Base-by-base conservation (phyloP, 2,113 vertebrate genomes). In the Paedocypris sp. region DNA sequence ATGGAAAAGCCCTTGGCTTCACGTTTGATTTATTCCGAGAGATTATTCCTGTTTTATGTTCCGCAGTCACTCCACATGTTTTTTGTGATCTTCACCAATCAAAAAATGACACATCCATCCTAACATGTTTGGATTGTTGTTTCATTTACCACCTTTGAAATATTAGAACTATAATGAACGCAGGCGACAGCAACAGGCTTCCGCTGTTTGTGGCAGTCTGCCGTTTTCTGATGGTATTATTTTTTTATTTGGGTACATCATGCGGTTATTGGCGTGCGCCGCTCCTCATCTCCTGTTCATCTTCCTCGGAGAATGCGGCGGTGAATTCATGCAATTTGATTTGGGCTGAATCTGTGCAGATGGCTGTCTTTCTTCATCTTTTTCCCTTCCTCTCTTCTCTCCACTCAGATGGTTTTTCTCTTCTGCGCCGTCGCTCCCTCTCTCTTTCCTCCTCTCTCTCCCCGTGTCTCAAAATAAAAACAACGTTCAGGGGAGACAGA, bases 401-500 rank as follows among this genome's bases (percentile, higher is more conserved):
- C 39, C 20, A 36, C 59, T 61, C 59, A 38, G 6, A 47, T 43
- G 53, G 25, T 43, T 57, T 56, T 29, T 56, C 35, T 56, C 23
- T 26, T 56, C 36, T 56, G 36, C 52, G 19, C 33, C 39, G n/a
- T 12, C 60, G 20, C 33, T 39, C 26, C 23, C 41, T 41, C 16
- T 41, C 31, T 35, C 35, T 60, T 13, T 42, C 43, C 47, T 10
- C 64, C 28, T 60, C 25, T 43, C 60, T 60, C 54, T 54, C 33
- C 12, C 35, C 13, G 36, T 53, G 41, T 41, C 42, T 36, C 13
- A 48, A 48, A 45, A 63, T 67, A 60, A 67, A 64, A 62, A 63
- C 64, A 71, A 60, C 61, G 64, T 69, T 69, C 54, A 60, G 33
- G 54, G 61, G 41, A 60, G 54, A 69, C 39, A 63, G 46, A 53